Conservation (phyloP, 2,888 invertebrate genomes). For the Himalopsyche kuldschensis region DNA sequence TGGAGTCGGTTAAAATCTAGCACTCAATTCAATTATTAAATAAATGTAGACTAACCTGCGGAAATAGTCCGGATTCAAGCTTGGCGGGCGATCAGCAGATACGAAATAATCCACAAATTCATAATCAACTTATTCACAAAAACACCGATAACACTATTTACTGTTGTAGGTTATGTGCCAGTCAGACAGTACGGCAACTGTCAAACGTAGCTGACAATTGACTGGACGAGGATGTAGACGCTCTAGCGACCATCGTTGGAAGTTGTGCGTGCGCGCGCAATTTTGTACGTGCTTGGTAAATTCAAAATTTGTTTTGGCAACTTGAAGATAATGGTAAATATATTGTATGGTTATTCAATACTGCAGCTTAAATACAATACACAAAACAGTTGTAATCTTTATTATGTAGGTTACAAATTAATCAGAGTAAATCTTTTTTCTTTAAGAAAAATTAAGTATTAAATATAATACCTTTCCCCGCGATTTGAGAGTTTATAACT, state of each 20-base stretch:
- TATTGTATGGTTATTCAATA: no score
- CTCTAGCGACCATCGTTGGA: conserved; percentile 16
- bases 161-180: conserved; percentile 25
- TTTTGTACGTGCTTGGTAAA: neutral
- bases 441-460: no score
- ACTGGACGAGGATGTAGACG: conserved; percentile 10
- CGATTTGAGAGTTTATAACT: no score
- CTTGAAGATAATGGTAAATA: neutral
- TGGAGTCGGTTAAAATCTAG: neutral
- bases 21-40: neutral
- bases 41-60: neutral
- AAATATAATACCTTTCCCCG: no score
- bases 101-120: conserved; percentile 4
- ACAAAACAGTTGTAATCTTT: no score
- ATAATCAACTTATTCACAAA: conserved; percentile 13
- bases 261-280: conserved; percentile 28
- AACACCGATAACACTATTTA: conserved; percentile 15
- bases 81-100: neutral
- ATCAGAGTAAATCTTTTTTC: no score
- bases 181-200: conserved; percentile 9
- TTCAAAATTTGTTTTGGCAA: neutral
- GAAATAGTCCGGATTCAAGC: neutral
- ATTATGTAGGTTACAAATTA: no score
- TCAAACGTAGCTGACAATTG: conserved; percentile 32
- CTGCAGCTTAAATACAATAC: no score